Conservation (phyloP, 1,140 invertebrate species). For the Riptortus pedestris region DNA sequence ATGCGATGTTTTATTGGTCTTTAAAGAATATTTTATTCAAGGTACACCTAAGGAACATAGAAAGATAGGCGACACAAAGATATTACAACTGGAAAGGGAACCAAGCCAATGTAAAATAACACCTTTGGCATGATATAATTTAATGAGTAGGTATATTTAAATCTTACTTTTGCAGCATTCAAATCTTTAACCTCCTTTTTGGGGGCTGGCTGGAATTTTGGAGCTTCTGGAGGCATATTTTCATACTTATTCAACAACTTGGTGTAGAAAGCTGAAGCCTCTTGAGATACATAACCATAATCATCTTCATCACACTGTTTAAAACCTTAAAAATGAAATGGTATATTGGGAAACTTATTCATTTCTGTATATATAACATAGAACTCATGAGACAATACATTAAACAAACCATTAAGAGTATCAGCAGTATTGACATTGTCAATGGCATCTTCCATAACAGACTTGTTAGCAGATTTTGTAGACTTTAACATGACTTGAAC, state of each 20-base stretch:
- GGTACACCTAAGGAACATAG: too few relatives aligned
- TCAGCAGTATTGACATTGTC: conserved; percentile 64
- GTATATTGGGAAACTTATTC: not conserved
- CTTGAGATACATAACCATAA: conserved; percentile 76
- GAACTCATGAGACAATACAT: too few relatives aligned
- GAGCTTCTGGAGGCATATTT: conserved; percentile 50
- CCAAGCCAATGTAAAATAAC: too few relatives aligned
- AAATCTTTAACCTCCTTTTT: conserved; percentile 43
- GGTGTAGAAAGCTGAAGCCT: conserved; percentile 65
- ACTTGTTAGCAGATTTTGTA: conserved; percentile 80
- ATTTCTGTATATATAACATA: not conserved
- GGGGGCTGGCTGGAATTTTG: conserved; percentile 42
- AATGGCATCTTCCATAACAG: conserved; percentile 68
- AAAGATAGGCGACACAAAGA: too few relatives aligned
- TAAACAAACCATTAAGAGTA: conserved; percentile 46
- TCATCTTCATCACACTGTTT: conserved; percentile 81
- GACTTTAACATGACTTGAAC: conserved; percentile 57
- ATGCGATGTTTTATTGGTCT: too few relatives aligned
- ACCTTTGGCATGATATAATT: too few relatives aligned
- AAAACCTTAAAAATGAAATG: conserved; percentile 40
- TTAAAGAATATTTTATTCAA: too few relatives aligned
- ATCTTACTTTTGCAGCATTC: conserved; percentile 46
- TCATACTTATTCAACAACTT: conserved; percentile 76
- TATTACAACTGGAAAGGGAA: too few relatives aligned
- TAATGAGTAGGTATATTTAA: too few relatives aligned